Evolutionary conservation across 2,888 invertebrate species (phyloP).

Genomic region (Ephialtes manifestator): DNA sequence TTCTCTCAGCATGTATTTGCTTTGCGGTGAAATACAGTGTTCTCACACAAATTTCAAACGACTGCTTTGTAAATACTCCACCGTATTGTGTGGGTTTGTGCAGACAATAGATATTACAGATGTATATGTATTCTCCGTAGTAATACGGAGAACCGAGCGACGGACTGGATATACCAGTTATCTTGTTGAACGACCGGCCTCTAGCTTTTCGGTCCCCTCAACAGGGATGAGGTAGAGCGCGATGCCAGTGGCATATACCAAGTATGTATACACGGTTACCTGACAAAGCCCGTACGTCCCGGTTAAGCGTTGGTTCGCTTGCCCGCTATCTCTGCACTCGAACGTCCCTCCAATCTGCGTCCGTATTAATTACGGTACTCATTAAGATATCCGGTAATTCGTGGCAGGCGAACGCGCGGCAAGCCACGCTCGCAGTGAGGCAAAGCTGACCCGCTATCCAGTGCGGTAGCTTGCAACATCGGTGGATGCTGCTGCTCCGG

Average conservation of each 20-base stretch:
- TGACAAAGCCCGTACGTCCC: conserved; percentile 83
- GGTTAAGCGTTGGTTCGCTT: conserved; percentile 82
- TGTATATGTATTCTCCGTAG: conserved; percentile 43
- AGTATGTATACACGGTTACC: conserved; percentile 55
- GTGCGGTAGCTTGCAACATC: conserved; percentile 24
- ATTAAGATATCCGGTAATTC: conserved; percentile 85
- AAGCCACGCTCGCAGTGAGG: conserved; percentile 30
- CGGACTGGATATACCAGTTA: conserved; percentile 75
- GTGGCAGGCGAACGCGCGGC: conserved; percentile 72
- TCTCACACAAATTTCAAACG: background rate
- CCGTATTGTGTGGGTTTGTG: background rate
- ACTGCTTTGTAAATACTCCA: background rate
- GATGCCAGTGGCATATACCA: conserved; percentile 40
- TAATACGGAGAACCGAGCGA: conserved; percentile 47
- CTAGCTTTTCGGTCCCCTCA: conserved; percentile 36
- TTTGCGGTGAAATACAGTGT: background rate
- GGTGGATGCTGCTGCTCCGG: conserved; percentile 8
- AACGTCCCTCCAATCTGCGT: conserved; percentile 84
- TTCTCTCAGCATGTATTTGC: background rate
- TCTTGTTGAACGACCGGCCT: conserved; percentile 80
- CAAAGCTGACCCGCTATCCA: conserved; percentile 55
- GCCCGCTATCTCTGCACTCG: conserved; percentile 75
- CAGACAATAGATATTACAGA: background rate
- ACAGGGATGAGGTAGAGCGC: conserved; percentile 52
- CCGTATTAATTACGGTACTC: conserved; percentile 85